Base-by-base conservation (phyloP, 2,797 vertebrate species). In the Geotrypetes seraphini region DNA sequence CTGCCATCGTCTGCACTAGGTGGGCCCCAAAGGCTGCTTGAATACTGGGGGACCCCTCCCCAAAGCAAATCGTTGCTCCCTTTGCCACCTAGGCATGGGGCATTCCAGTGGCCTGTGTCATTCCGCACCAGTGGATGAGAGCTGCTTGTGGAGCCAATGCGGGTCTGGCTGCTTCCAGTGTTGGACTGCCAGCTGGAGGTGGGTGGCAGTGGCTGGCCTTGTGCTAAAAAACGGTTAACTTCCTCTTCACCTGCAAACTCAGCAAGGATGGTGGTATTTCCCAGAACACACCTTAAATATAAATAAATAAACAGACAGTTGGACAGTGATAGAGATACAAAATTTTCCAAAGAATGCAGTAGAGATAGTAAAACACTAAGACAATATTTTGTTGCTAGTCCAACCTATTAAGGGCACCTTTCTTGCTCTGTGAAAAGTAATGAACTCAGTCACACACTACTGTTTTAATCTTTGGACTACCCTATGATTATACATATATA, bases 221-320 rank as follows among this genome's bases (percentile, higher is more conserved):
- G 92, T 54, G 93, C 91, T 63, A 97, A 79, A 84, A 96, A 97
- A 28, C 92, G 92, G 59, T 91, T 96, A 58, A 97, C 92, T 53
- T 97, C 93, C 36, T 97, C 93, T 59, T 97, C 93, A 0, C 92
- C 88, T 4, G 93, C 93, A 13, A 97, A 97, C 75, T 97, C 92
- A 0, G 93, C 93, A 79, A 97, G 70, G 78, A 97, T 97, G 76
- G 93, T 97, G 64, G 93, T 97, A 84, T 97, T 97, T 59, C 93
- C 93, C 61, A 97, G 85, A 50, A 97, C 92, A 28, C 92, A 97
- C 93, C 91, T 94, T 36, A 13, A 19, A 58, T 13, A 12, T 0
- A 3, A 2, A 0, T 2, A 8, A 4, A 43, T 22, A 15, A 1
- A 1, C 0, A 22, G n/a, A n/a, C n/a, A n/a, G n/a, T n/a, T n/a